Conservation (phyloP, 2,113 vertebrate species). For the Vidua chalybeata region DNA sequence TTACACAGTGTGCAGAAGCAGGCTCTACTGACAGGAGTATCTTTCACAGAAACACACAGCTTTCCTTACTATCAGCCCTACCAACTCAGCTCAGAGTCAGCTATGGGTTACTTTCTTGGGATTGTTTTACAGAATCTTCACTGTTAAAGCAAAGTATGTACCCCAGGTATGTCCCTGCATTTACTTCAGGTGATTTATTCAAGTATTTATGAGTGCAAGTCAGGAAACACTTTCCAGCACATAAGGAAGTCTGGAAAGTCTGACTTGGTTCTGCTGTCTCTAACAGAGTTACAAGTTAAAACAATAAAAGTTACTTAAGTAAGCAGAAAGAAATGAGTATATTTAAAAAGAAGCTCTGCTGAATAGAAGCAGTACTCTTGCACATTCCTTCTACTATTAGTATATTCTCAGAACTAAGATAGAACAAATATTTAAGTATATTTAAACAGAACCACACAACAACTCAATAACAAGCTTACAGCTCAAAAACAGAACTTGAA, state of each 20-base stretch:
- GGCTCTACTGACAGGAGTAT: neutral
- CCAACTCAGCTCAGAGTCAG: neutral
- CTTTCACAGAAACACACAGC: neutral
- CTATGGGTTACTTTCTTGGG: neutral
- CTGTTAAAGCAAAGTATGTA: neutral
- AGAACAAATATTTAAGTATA: conserved; percentile 34
- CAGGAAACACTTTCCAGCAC: neutral
- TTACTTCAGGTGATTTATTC: neutral
- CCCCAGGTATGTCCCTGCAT: neutral
- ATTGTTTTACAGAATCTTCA: neutral
- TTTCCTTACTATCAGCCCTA: neutral
- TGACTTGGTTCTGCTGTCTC: neutral
- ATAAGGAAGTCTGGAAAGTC: neutral
- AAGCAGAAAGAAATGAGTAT: neutral
- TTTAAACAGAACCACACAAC: conserved; percentile 42
- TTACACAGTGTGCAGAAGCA: neutral
- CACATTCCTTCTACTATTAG: neutral
- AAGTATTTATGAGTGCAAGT: neutral
- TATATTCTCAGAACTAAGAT: neutral
- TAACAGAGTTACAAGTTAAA: neutral
- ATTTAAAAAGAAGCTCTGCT: neutral
- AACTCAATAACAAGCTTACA: neutral
- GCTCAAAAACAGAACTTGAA: neutral
- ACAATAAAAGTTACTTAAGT: neutral
- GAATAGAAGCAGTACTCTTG: neutral